Base-by-base conservation (phyloP, 2,888 invertebrate genomes). In the Andrena haemorrhoa region DNA sequence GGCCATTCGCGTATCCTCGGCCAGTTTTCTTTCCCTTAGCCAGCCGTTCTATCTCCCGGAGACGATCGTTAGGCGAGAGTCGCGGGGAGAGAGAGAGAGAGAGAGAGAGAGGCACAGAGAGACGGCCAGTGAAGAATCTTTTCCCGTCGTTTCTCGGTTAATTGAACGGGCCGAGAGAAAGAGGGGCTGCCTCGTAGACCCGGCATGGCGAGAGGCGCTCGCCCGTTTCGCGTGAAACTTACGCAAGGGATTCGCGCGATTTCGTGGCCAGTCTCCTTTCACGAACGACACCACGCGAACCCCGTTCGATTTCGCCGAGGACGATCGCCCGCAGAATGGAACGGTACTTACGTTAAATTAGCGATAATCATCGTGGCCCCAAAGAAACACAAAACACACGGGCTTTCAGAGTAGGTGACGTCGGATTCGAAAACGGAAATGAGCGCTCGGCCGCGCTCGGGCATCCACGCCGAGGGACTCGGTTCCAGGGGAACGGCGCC, bases 361-460 rank as follows among this genome's bases (percentile, higher is more conserved):
- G 89, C 90, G 89, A 90, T 90, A 92, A 92, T 91, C 93, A 93
- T 93, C 89, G 91, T 93, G 90, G 89, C 90, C 90, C 92, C 90
- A 92, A 90, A 90, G 91, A 92, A 92, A 92, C 90, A 92, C 91
- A 92, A 91, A 91, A 91, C 90, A 91, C 92, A 90, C 91, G 90
- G 90, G 90, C 90, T 92, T 91, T 90, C 88, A 89, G 90, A 90
- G 90, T 89, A 89, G 90, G 85, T 92, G 92, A 91, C 91, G 92
- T 92, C 89, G 90, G 89, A 88, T 90, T 91, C 89, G 91, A 89
- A 91, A 92, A 91, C 92, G 92, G 92, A 92, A 92, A 92, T 91
- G 90, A 88, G 85, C 87, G 88, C 89, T 85, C 86, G 87, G 85
- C 84, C 75, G 82, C 89, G 88, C 88, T 83, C 86, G 76, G 83